Base-by-base conservation (phyloP, 1,140 invertebrate genomes). In the Meteorus sp. region DNA sequence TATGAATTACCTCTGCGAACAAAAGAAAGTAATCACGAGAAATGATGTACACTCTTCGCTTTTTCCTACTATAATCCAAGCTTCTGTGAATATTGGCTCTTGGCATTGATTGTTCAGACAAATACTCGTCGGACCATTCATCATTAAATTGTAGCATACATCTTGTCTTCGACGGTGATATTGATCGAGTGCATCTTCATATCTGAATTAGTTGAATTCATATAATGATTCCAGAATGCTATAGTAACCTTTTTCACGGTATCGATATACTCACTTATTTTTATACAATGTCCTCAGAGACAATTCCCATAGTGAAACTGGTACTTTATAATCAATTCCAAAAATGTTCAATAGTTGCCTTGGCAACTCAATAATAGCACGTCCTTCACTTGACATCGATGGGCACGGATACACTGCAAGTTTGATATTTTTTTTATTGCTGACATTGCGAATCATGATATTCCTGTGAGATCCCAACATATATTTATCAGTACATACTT, bases 11-110 rank as follows among this genome's bases (percentile, higher is more conserved):
- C 64, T 76, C 62, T 65, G 65, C 29, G 68, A 67, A 27, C 75
- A 76, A 25, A 72, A 72, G 31, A 76, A 51, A 44, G 67, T 63
- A 58, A 72, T 47, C 2, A 63, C 39, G 9, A 62, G 66, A 64
- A 60, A 71, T 53, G n/a, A n/a, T n/a, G 8, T 48, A 33, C 41
- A 68, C 61, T 62, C 29, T 29, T 51, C 45, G 23, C 41, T 62
- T 29, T 59, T 37, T 47, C 68, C 69, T 50, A 70, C 57, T 41
- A 68, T 62, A 4, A 73, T 43, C 74, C 74, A 76, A 19, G 73
- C 63, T 63, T 77, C 74, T 15, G 75, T 73, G 35, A 77, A 77
- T 43, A 77, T 76, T 17, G 74, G 67, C 44, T 75, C 65, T 59
- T 69, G 69, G 37, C 74, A 77, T 35, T 58, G 48, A 45, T 66